Evolutionary conservation across 2,888 invertebrate genomes (phyloP).

Genomic region (Tipula unca): DNA sequence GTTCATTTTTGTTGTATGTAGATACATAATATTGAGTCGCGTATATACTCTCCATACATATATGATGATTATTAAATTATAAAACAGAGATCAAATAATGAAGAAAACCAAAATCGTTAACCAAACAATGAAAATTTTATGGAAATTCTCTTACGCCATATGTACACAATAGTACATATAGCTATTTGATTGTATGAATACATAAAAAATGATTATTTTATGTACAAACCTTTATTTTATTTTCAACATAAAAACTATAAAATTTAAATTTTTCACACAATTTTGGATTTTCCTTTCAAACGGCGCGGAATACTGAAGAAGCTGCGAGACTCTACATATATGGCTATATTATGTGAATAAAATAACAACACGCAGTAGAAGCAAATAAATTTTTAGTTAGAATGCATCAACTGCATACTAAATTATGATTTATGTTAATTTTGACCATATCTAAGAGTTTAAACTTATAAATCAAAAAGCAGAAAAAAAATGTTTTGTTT

Average conservation of each 20-base stretch:
- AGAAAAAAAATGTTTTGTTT: background rate
- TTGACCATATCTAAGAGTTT: background rate
- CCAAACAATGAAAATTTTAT: background rate
- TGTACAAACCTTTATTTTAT: background rate
- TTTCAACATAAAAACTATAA: background rate
- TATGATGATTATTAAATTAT: background rate
- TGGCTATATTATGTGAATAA: no score
- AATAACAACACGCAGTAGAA: background rate
- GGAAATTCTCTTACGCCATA: background rate
- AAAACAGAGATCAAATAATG: background rate
- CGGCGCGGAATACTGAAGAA: background rate
- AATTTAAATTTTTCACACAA: conserved; percentile 1
- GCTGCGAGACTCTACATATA: background rate
- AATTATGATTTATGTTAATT: background rate
- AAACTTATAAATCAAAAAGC: background rate
- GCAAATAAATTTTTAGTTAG: background rate
- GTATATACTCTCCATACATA: background rate
- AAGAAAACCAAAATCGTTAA: background rate
- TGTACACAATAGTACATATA: background rate
- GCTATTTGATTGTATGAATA: background rate
- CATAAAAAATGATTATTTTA: background rate
- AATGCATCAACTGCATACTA: background rate
- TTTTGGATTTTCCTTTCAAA: background rate
- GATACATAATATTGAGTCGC: no score
- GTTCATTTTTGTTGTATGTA: background rate